phyloP scores from a whole-genome alignment of 1,140 invertebrate genomes.

The Solen grandis region DNA sequence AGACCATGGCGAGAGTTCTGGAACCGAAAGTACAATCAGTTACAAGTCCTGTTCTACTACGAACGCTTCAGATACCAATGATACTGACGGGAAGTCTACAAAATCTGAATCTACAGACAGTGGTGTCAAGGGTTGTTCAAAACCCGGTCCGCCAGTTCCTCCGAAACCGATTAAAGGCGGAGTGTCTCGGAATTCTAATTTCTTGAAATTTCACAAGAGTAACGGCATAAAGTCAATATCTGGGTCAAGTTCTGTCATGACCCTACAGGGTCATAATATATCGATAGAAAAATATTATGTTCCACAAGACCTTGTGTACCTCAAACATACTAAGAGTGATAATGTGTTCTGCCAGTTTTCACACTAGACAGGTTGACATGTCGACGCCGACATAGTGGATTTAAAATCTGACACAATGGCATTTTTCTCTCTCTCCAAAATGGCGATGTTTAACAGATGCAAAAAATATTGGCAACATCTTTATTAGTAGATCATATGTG shows the following conservation, averaged over 20 bases:
- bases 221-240: constrained; percentile 13
- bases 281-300: constrained; percentile 48
- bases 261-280: constrained; percentile 44
- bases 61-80: neutral
- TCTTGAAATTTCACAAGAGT: constrained; percentile 43
- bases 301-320: constrained; percentile 37
- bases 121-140: constrained; percentile 7
- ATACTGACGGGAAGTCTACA: neutral
- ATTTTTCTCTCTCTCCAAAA: too few species aligned
- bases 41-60: constrained; percentile 21
- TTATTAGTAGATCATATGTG: too few species aligned
- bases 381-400: neutral
- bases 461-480: too few species aligned
- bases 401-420: too few species aligned
- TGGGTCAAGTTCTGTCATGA: constrained; percentile 13
- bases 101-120: neutral
- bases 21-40: constrained; percentile 46
- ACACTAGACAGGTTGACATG: constrained; percentile 1
- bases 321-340: constrained; percentile 41
- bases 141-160: neutral
- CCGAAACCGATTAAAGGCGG: constrained; percentile 36
- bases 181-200: constrained; percentile 31
- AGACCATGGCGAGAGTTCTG: neutral
- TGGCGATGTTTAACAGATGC: too few species aligned
- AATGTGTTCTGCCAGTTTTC: constrained; percentile 51